Evolutionary conservation across 2,888 invertebrate species (phyloP).

Genomic region (Ophion ventricosus): DNA sequence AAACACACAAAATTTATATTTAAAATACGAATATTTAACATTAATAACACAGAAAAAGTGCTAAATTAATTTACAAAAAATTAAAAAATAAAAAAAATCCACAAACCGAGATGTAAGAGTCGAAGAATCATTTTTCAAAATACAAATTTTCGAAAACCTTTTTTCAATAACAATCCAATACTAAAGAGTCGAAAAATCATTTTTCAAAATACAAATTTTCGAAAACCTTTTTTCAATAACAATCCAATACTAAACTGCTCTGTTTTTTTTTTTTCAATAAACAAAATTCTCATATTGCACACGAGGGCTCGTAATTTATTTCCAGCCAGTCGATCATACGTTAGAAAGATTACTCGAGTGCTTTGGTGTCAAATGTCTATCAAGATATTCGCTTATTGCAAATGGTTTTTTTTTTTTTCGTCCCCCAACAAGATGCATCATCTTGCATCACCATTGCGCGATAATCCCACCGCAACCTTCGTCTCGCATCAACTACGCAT

Average conservation of each 20-base stretch:
- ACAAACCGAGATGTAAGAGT: no score
- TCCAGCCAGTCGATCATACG: slow-evolving; percentile 38
- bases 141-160: no score
- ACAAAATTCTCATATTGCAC: slow-evolving; percentile 37
- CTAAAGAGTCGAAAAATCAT: no score
- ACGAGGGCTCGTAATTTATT: neutral
- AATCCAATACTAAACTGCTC: neutral
- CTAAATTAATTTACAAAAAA: no score
- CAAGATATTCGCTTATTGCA: slow-evolving; percentile 35
- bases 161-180: no score
- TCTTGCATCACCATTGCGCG: slow-evolving; percentile 9
- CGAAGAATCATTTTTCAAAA: no score
- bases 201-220: no score
- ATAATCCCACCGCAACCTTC: slow-evolving; percentile 17
- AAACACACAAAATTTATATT: no score
- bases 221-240: neutral
- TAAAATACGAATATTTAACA: no score
- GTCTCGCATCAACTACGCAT: neutral
- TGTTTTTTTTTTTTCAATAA: neutral
- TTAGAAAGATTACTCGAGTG: slow-evolving; percentile 50
- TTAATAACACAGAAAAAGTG: no score
- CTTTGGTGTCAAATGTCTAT: slow-evolving; percentile 47
- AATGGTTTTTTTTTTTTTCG: slow-evolving; percentile 22
- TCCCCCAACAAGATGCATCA: slow-evolving; percentile 18
- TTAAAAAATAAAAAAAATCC: no score